phyloP scores from a whole-genome alignment of 2,113 vertebrate species.

The Desmodus rotundus region DNA sequence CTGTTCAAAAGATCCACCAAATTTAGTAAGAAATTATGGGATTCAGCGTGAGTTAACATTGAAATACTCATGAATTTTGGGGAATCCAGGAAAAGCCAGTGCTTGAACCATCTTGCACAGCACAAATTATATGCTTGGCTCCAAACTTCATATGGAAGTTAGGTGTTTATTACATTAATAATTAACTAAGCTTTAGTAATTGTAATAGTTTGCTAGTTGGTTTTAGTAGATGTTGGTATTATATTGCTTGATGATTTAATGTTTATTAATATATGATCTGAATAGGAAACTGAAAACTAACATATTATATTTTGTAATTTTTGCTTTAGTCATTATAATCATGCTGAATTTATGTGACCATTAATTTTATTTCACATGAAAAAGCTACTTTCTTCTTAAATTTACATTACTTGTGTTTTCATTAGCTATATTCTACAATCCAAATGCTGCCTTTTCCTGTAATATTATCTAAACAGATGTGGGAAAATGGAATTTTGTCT shows the following conservation, averaged over 20 bases:
- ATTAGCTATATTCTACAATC: background rate
- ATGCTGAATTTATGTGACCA: constrained; percentile 57
- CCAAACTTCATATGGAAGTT: constrained; percentile 38
- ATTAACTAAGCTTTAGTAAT: constrained; percentile 58
- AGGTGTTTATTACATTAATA: constrained; percentile 68
- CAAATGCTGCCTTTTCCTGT: constrained; percentile 19
- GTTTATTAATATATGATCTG: constrained; percentile 56
- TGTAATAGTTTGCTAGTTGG: constrained; percentile 53
- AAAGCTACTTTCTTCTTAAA: constrained; percentile 55
- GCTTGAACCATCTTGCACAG: background rate
- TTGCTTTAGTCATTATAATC: constrained; percentile 64
- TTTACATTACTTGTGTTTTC: constrained; percentile 12
- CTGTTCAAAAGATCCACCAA: constrained; percentile 44
- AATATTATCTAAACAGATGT: constrained; percentile 34
- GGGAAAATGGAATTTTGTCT: constrained; percentile 51
- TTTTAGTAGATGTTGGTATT: constrained; percentile 42
- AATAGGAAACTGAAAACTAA: constrained; percentile 60
- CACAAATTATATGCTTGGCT: background rate
- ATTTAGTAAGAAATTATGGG: constrained; percentile 33
- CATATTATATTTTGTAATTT: constrained; percentile 57
- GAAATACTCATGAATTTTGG: background rate
- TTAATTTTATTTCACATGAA: constrained; percentile 36
- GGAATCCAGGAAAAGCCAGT: background rate
- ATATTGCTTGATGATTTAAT: constrained; percentile 41
- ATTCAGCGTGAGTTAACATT: constrained; percentile 20